These are phyloP conservation scores for Botia almorhae DNA, from an alignment of 2,797 vertebrate genomes.

Conservation along the genomic window DNA sequence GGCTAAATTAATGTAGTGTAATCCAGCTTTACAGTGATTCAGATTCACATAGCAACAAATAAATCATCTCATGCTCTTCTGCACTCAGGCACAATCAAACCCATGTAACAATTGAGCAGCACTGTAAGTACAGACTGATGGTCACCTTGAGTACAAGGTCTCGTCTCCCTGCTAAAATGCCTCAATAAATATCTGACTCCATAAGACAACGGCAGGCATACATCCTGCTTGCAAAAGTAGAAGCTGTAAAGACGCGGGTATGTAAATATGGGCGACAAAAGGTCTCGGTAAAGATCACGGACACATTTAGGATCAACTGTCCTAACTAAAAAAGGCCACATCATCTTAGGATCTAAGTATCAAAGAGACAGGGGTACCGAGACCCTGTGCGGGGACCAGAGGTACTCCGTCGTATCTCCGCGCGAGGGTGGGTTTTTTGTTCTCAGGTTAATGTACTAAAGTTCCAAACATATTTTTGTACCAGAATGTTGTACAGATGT, in stretches of 20 bases:
- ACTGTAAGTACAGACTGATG: neutral
- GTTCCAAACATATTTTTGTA: too few species aligned
- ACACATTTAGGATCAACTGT: neutral
- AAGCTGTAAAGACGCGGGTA: neutral
- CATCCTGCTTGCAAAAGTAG: neutral
- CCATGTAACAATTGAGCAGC: neutral
- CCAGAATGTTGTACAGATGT: neutral
- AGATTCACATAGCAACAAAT: neutral
- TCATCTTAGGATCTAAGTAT: neutral
- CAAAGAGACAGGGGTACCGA: neutral
- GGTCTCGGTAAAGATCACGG: neutral
- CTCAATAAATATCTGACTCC: constrained; percentile 13
- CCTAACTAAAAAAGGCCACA: neutral
- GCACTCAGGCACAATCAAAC: neutral
- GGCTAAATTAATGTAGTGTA: neutral
- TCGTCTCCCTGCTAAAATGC: neutral
- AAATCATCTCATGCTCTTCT: too few species aligned
- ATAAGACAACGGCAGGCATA: neutral
- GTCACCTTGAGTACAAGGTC: constrained; percentile 41
- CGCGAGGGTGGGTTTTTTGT: neutral
- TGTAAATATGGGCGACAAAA: neutral
- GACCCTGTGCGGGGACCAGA: neutral
- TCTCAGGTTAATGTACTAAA: neutral
- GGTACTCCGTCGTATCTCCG: neutral
- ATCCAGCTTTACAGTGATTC: neutral